Evolutionary conservation across 2,888 invertebrate species (phyloP), one percentile per base, ranked within the genome.

Genomic region (Hoplodrina ambigua): DNA sequence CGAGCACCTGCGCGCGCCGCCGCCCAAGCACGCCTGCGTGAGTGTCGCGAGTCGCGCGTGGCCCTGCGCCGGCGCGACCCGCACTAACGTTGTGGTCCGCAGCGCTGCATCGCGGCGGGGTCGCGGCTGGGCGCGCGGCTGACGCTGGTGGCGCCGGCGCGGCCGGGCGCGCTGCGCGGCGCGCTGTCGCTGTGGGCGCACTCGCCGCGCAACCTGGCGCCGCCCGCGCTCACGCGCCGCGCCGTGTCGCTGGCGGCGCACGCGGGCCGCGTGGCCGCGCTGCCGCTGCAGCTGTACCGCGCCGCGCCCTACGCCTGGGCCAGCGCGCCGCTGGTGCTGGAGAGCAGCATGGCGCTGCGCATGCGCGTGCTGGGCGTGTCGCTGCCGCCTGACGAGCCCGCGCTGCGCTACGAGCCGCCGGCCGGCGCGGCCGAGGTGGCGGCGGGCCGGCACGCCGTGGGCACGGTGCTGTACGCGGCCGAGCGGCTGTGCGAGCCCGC

Each of bases 311-410:
- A 90, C 88, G 89, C 88, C 79, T 76, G 85, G 81, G 78, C 96
- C 61, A 87, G 97, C 78, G 98, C 97, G 85, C 97, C 97, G 83
- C 95, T 99, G 73, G 97, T 97, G 88, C 97, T 99, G 77, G 97
- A 98, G 87, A 99, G 98, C 85, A 97, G 97, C 7, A 99, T 98
- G 95, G 95, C 97, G 81, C 97, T 97, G 86, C 96, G 97, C 62
- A 98, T 99, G 98, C 97, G 97, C 80, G 97, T 99, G 57, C 96
- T 97, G 67, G 93, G 96, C 77, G 96, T 98, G 54, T 91, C 97
- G 80, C 97, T 97, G 78, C 93, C 97, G 72, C 96, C 97, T 11
- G 94, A 96, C 49, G 97, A 97, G 91, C 90, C 95, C n/a, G 95
- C 97, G 50, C 96, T 98, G 50, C 17, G 0, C 1, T 70, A 8